A percentile compares a stretch with the other conserved stretches of the same genome.
Evolutionary conservation across 1,140 invertebrate genomes (phyloP).

Genomic region (Pseudomyrmex dendroicus): DNA sequence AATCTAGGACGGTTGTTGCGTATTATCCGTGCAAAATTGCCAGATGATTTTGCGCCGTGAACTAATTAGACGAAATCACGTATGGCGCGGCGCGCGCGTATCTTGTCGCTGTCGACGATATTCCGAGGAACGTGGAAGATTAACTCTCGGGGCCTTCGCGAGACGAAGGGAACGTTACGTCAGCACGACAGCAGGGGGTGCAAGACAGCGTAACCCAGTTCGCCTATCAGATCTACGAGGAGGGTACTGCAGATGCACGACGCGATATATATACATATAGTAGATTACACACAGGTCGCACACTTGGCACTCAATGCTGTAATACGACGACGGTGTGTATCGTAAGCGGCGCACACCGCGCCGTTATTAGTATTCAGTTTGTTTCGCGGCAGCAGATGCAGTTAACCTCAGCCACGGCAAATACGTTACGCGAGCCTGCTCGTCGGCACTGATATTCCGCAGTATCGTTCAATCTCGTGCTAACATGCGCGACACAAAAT

Average conservation of each 20-base stretch:
- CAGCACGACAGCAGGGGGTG: background rate
- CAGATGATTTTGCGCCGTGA: slow-evolving; percentile 14
- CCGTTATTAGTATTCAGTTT: slow-evolving; percentile 80
- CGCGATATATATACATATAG: slow-evolving; percentile 14
- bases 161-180: slow-evolving; percentile 7
- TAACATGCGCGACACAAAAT: slow-evolving; percentile 50
- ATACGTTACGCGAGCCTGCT: slow-evolving; percentile 60
- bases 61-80: slow-evolving; percentile 52
- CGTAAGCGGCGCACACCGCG: slow-evolving; percentile 10
- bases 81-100: background rate
- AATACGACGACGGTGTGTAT: slow-evolving; percentile 56
- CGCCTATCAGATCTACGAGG: slow-evolving; percentile 47
- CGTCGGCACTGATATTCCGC: slow-evolving; percentile 66
- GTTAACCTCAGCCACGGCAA: slow-evolving; percentile 69
- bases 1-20: slow-evolving; percentile 5
- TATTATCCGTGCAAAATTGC: slow-evolving; percentile 45
- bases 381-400: slow-evolving; percentile 78
- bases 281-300: slow-evolving; percentile 33
- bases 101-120: slow-evolving; percentile 48
- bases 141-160: slow-evolving; percentile 4
- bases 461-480: slow-evolving; percentile 30
- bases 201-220: slow-evolving; percentile 33
- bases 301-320: slow-evolving; percentile 71
- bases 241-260: slow-evolving; percentile 30
- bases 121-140: slow-evolving; percentile 48